Evolutionary conservation across 2,888 invertebrate genomes (phyloP), one percentile per base, ranked within the genome.

Genomic region (Cantharis rustica): DNA sequence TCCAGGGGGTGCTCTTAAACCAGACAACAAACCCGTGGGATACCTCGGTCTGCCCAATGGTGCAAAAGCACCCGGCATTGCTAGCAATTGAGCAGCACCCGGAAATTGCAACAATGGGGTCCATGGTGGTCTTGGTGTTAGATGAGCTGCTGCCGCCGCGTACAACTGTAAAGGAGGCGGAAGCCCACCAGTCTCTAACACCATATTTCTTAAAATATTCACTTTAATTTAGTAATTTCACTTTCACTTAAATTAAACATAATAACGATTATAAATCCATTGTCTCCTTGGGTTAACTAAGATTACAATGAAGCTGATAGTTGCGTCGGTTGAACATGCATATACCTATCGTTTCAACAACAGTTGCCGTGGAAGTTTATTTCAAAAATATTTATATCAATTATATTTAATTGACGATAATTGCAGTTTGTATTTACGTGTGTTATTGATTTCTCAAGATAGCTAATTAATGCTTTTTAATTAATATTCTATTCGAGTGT

Each of bases 121-220:
- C 88, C 88, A 88, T 31, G 88, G 88, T 63, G 92, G 93, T 80
- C 92, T 90, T 89, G 92, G 93, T 76, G 91, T 89, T 78, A 91
- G 89, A 85, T 92, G 92, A 47, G 92, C 92, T 84, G 93, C 92
- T 84, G 93, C 93, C 86, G 93, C 93, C 85, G 93, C 93, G 87
- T 93, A 93, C 83, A 93, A 89, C 86, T 93, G 92, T 87, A 93
- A 88, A 85, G 93, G 92, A 87, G 93, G 92, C 89, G 93, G 93
- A 89, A 93, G 88, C 83, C 92, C 93, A 79, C 86, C 89, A 87
- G 87, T 86, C 86, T 92, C 93, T 86, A 93, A 88, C 89, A 93
- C 93, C 93, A 93, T 93, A 84, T 86, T 88, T 77, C 80, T 74
- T 73, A 64, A 75, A 72, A 80, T 78, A 82, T 84, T 82, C 84